A percentile compares a stretch with the other conserved stretches of the same genome.
These are phyloP conservation scores for Drosophila kanekoi DNA, from an alignment of 2,888 invertebrate genomes.

Conservation along the genomic window DNA sequence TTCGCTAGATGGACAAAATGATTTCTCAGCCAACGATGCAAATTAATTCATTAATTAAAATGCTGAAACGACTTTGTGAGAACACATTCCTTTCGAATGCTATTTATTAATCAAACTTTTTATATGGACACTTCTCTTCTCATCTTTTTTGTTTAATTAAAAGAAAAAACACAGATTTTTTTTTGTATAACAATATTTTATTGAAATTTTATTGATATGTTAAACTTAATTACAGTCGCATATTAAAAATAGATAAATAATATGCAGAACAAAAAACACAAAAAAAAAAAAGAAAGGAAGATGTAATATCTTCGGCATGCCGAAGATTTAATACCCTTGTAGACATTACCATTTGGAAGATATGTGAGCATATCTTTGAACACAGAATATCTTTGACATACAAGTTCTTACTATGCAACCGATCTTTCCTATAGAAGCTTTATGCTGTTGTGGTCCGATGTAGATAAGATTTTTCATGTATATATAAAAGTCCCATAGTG, in stretches of 20 bases:
- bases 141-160: neutral
- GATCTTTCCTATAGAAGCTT: no score
- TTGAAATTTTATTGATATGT: slow-evolving; percentile 22
- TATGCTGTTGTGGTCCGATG: no score
- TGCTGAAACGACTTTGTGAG: neutral
- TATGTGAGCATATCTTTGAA: no score
- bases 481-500: no score
- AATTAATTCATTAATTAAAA: slow-evolving; percentile 36
- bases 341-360: no score
- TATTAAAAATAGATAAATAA: slow-evolving; percentile 47
- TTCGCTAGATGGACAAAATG: neutral
- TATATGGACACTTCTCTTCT: neutral
- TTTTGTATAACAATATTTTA: slow-evolving; percentile 2
- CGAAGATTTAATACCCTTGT: no score
- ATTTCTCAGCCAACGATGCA: slow-evolving; percentile 13
- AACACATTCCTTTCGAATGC: slow-evolving; percentile 5
- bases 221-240: slow-evolving; percentile 33
- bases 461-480: no score
- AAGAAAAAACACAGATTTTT: neutral
- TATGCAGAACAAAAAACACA: slow-evolving; percentile 10
- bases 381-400: no score
- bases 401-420: no score
- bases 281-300: neutral
- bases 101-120: slow-evolving; percentile 18
- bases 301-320: neutral